Conservation (phyloP, 2,888 invertebrate species). For the Himalopsyche tibetana region DNA sequence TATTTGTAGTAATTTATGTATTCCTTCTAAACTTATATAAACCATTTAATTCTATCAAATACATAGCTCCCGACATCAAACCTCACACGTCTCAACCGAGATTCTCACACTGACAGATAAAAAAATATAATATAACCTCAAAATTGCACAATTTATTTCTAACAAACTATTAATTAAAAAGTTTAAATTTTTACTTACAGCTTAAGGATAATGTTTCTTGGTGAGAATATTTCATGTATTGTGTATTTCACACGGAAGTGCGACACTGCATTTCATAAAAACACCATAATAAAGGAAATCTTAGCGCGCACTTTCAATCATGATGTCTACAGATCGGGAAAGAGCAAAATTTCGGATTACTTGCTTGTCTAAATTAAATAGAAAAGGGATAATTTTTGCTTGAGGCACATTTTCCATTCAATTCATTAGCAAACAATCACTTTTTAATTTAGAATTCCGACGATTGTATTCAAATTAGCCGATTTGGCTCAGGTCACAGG, state of each 20-base stretch:
- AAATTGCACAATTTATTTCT: background rate
- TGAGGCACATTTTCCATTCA: constrained; percentile 2
- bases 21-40: background rate
- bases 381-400: background rate
- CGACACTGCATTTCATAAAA: background rate
- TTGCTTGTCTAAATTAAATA: background rate
- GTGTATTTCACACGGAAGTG: background rate
- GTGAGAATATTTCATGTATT: background rate
- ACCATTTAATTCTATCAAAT: background rate
- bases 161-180: constrained; percentile 4
- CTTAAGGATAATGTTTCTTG: background rate
- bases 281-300: constrained; percentile 22
- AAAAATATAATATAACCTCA: constrained; percentile 21
- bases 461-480: constrained; percentile 57
- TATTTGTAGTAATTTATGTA: background rate
- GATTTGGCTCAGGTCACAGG: constrained; percentile 48
- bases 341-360: background rate
- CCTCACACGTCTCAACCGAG: constrained; percentile 18
- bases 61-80: constrained; percentile 23
- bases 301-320: constrained; percentile 23
- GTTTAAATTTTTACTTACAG: background rate
- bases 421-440: constrained; percentile 50
- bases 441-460: constrained; percentile 56
- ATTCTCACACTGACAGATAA: constrained; percentile 31
- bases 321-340: constrained; percentile 1